Conservation (phyloP, 2,113 vertebrate species). For the Motacilla alba region DNA sequence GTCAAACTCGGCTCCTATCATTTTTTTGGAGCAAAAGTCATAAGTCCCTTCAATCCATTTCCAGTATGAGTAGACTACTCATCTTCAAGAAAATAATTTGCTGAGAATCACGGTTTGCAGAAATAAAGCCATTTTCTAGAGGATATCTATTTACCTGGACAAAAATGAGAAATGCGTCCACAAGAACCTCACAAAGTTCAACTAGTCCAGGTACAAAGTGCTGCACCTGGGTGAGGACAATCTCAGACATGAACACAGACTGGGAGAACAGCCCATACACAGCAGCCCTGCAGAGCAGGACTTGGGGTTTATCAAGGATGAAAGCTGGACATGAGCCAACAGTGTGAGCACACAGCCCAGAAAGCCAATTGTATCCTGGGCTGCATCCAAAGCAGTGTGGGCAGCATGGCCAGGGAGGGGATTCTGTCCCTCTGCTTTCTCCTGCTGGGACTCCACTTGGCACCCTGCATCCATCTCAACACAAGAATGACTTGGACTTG, state of each 20-base stretch:
- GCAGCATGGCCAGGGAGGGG: neutral
- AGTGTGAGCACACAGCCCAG: neutral
- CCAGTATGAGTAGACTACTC: neutral
- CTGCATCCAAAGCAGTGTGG: neutral
- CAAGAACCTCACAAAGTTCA: neutral
- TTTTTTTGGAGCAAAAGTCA: neutral
- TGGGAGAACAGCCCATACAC: neutral
- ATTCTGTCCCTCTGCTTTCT: neutral
- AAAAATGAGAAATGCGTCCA: neutral
- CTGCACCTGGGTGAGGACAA: neutral
- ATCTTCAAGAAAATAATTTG: neutral
- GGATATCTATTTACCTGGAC: neutral
- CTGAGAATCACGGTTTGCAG: neutral
- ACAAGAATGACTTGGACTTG: neutral
- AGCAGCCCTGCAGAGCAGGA: neutral
- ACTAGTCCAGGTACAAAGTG: neutral
- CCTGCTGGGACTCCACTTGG: neutral
- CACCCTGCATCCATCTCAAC: accelerated
- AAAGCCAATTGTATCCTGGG: accelerated
- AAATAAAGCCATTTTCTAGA: neutral
- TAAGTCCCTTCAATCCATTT: neutral
- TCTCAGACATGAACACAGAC: neutral
- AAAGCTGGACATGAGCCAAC: neutral
- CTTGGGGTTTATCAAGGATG: neutral
- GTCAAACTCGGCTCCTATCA: neutral